Evolutionary conservation across 1,140 invertebrate species (phyloP).

Genomic region (Drosophila persimilis): DNA sequence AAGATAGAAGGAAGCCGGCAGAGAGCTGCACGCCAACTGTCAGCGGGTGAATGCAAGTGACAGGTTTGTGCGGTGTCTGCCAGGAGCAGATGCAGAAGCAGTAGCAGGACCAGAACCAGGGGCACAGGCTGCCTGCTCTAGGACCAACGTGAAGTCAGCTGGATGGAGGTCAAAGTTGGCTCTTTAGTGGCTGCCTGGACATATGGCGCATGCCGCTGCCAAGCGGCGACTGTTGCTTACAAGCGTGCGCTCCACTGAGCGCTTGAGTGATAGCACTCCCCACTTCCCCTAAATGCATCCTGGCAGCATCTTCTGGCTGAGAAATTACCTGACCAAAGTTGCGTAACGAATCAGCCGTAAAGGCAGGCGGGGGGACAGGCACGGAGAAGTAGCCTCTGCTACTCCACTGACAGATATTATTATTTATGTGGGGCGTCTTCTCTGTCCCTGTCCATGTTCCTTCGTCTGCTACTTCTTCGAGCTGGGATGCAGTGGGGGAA

Average conservation of each 20-base stretch:
- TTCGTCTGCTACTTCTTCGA: no score
- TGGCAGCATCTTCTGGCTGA: constrained; percentile 1
- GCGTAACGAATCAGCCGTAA: constrained; percentile 70
- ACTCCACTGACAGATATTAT: constrained; percentile 66
- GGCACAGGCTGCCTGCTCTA: neutral
- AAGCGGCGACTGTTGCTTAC: constrained; percentile 57
- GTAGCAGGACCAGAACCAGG: neutral
- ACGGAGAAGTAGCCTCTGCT: constrained; percentile 6
- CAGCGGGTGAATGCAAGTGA: constrained; percentile 66
- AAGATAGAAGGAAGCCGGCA: constrained; percentile 16
- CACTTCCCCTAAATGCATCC: neutral
- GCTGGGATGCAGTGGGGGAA: no score
- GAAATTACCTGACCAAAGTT: constrained; percentile 69
- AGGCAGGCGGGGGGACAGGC: neutral
- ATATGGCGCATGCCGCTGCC: constrained; percentile 58
- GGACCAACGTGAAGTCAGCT: constrained; percentile 7
- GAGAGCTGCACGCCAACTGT: constrained; percentile 67
- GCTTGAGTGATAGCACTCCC: constrained; percentile 20
- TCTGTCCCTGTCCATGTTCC: no score
- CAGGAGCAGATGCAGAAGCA: constrained; percentile 21
- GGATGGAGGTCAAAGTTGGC: constrained; percentile 59
- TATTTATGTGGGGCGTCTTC: constrained; percentile 51
- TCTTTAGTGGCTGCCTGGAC: constrained; percentile 49
- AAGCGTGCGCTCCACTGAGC: constrained; percentile 50
- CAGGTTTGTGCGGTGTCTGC: constrained; percentile 46